A percentile compares a stretch with the other conserved stretches of the same genome.
Evolutionary conservation across 2,888 invertebrate genomes (phyloP).

Genomic region (Drosophila sordidula): DNA sequence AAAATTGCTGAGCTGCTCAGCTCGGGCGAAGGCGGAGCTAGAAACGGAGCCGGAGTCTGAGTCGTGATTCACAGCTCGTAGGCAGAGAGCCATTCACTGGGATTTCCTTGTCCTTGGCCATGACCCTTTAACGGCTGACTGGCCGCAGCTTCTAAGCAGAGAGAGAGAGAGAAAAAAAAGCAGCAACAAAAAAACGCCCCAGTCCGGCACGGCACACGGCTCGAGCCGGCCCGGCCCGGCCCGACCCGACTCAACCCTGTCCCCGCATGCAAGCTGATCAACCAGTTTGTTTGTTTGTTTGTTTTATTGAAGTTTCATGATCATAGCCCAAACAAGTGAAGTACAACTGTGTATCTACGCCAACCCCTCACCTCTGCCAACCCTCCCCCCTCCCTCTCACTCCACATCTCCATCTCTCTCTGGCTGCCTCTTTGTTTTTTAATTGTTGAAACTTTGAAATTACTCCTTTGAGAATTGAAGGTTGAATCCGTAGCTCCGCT

Average conservation of each 20-base stretch:
- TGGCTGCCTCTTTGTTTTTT: slow-evolving; percentile 29
- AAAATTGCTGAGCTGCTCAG: slow-evolving; percentile 59
- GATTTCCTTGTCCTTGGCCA: slow-evolving; percentile 82
- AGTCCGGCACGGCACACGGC: slow-evolving; percentile 11
- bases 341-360: slow-evolving; percentile 37
- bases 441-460: slow-evolving; percentile 60
- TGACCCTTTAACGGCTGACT: slow-evolving; percentile 78
- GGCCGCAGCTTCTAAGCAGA: slow-evolving; percentile 48
- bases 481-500: slow-evolving; percentile 60
- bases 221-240: slow-evolving; percentile 8
- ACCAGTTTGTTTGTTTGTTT: slow-evolving; percentile 70
- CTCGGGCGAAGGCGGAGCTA: slow-evolving; percentile 20
- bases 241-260: slow-evolving; percentile 21
- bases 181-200: slow-evolving; percentile 12
- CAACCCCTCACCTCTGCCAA: not conserved
- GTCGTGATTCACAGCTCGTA: slow-evolving; percentile 58
- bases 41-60: slow-evolving; percentile 25
- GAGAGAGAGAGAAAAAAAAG: not conserved
- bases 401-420: not conserved
- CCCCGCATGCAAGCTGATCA: slow-evolving; percentile 44
- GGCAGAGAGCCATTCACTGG: slow-evolving; percentile 71
- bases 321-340: slow-evolving; percentile 63
- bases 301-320: slow-evolving; percentile 80
- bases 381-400: not conserved
- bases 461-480: slow-evolving; percentile 73